Evolutionary conservation across 2,888 invertebrate genomes (phyloP).

Genomic region (Cyaniris semiargus): DNA sequence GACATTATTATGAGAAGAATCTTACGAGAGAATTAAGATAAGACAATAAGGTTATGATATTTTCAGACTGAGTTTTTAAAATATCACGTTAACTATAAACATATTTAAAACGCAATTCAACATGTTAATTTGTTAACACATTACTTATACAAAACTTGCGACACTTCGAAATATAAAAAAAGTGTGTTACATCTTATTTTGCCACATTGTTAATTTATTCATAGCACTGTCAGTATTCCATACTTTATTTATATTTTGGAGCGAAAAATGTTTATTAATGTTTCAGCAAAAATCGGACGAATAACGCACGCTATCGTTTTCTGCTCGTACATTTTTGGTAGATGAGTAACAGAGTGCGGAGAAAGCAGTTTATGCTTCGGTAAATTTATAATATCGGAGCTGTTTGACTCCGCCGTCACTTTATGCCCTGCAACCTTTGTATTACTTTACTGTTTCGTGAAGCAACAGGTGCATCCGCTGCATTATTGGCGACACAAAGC

Average conservation of each 20-base stretch:
- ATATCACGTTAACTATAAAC: not conserved
- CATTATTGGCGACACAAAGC: not conserved
- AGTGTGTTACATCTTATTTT: not conserved
- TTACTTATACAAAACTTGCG: not conserved
- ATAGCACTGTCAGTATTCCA: not conserved
- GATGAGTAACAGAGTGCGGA: not conserved
- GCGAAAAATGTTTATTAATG: not conserved
- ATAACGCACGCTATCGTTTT: slow-evolving; percentile 4
- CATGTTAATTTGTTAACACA: not conserved
- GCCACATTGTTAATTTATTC: not conserved
- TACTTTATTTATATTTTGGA: not conserved
- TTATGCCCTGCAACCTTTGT: not conserved
- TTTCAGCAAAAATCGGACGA: not conserved
- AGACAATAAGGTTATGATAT: not conserved
- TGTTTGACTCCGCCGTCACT: slow-evolving; percentile 9
- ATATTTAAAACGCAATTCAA: not conserved
- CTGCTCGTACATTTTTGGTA: slow-evolving; percentile 2
- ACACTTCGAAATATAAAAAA: not conserved
- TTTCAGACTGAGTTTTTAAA: not conserved
- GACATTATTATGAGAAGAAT: not conserved
- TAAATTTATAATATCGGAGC: not conserved
- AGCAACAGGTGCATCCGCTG: slow-evolving; percentile 26
- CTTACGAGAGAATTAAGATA: not conserved
- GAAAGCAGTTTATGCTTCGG: not conserved
- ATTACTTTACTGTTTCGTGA: slow-evolving; percentile 4